Percentiles rank a stretch among this genome's conserved stretches.
phyloP scores from a whole-genome alignment of 30 jellyfish, hydroid and myxozoan genomes.

The Clytia hemisphaerica region DNA sequence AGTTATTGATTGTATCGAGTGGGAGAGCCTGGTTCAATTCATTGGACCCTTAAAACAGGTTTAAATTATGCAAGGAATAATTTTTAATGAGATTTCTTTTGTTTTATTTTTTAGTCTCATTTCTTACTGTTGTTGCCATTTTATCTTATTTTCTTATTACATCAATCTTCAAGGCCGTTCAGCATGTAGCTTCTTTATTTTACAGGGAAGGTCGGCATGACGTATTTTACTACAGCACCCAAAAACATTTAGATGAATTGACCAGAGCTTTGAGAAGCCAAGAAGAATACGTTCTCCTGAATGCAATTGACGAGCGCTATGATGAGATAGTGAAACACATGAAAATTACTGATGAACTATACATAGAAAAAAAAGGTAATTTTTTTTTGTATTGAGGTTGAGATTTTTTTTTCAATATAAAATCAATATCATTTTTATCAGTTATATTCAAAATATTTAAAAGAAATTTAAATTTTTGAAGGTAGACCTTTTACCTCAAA shows the following conservation, averaged over 20 bases:
- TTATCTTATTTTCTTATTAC: no score
- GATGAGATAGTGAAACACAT: constrained; percentile 59
- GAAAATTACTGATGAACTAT: constrained; percentile 85
- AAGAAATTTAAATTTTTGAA: neutral
- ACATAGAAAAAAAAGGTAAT: constrained; percentile 70
- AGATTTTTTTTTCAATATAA: neutral
- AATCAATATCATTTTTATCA: no score
- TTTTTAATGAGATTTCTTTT: no score
- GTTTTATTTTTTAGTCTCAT: no score
- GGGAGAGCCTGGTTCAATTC: no score
- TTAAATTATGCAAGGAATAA: no score
- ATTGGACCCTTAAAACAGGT: no score
- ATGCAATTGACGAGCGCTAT: constrained; percentile 66
- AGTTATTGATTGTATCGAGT: no score
- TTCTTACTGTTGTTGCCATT: no score
- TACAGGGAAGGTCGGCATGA: constrained; percentile 88
- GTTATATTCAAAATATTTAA: neutral
- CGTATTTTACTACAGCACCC: constrained; percentile 73
- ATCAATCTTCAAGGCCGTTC: no score
- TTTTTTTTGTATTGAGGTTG: neutral
- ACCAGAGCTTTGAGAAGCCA: constrained; percentile 47
- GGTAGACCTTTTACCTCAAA: neutral
- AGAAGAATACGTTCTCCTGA: constrained; percentile 55
- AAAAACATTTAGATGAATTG: constrained; percentile 68
- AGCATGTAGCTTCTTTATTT: no score